A percentile compares a stretch with the other conserved stretches of the same genome.
Evolutionary conservation across 30 jellyfish, hydroid and myxozoan genomes (phyloP).

Genomic region (Pseudorhiza aurosa): DNA sequence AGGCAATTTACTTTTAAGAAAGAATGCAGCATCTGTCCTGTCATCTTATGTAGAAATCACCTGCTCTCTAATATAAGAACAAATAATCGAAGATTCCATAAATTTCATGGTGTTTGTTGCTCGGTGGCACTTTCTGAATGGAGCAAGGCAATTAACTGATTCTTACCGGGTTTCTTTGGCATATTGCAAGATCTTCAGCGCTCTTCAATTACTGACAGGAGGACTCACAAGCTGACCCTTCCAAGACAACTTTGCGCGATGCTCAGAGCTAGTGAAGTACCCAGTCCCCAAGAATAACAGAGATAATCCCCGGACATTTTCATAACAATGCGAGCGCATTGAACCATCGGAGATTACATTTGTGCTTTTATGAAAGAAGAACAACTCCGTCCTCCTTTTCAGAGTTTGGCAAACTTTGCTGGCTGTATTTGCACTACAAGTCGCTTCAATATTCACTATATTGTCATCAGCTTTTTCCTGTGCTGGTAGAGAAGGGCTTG

Average conservation of each 20-base stretch:
- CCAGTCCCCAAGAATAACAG: slow-evolving; percentile 67
- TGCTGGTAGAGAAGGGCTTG: not conserved
- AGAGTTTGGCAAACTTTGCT: slow-evolving; percentile 69
- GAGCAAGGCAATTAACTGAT: not conserved
- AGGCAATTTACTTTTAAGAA: too few relatives aligned
- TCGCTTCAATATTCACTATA: slow-evolving; percentile 8
- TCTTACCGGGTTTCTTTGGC: slow-evolving; percentile 81
- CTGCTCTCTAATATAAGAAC: too few relatives aligned
- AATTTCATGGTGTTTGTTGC: too few relatives aligned
- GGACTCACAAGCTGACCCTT: slow-evolving; percentile 64
- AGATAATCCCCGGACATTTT: slow-evolving; percentile 62
- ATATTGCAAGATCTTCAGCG: slow-evolving; percentile 46
- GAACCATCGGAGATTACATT: slow-evolving; percentile 65
- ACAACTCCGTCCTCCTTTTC: slow-evolving; percentile 68
- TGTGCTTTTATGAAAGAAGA: slow-evolving; percentile 68
- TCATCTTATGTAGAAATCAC: not conserved
- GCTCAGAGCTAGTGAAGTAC: slow-evolving; percentile 29
- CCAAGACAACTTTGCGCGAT: slow-evolving; percentile 46
- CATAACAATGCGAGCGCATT: slow-evolving; percentile 70
- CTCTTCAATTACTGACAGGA: slow-evolving; percentile 43
- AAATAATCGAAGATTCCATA: too few relatives aligned
- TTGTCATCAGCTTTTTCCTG: slow-evolving; percentile 3
- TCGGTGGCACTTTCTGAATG: slow-evolving; percentile 1
- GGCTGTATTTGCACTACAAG: slow-evolving; percentile 65
- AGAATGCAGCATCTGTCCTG: too few relatives aligned